These are phyloP conservation scores for Polymixis lichenea DNA, from an alignment of 2,888 invertebrate species.

Conservation along the genomic window DNA sequence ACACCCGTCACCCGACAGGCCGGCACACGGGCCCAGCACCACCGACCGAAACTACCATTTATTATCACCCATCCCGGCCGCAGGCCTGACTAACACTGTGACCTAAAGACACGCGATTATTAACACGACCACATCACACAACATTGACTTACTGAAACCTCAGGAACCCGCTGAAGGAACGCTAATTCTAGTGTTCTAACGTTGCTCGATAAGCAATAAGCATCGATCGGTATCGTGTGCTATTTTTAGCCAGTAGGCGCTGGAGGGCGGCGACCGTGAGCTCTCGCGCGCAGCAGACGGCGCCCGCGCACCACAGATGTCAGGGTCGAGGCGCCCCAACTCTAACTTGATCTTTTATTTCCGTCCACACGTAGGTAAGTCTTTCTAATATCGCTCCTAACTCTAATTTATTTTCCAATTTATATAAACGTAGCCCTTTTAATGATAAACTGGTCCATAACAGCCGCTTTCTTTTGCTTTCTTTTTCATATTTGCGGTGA, in stretches of 20 bases:
- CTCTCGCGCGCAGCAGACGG: constrained; percentile 75
- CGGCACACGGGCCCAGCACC: constrained; percentile 69
- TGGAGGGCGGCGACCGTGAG: constrained; percentile 86
- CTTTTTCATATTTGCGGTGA: constrained; percentile 74
- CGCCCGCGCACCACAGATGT: constrained; percentile 80
- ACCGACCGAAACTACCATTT: constrained; percentile 67
- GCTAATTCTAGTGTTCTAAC: constrained; percentile 66
- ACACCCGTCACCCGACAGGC: constrained; percentile 68
- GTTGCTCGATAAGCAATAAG: constrained; percentile 71
- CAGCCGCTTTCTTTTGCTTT: constrained; percentile 73
- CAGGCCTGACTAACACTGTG: constrained; percentile 56
- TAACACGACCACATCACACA: constrained; percentile 27
- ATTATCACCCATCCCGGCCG: constrained; percentile 62
- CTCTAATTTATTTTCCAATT: constrained; percentile 18
- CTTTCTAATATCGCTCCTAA: constrained; percentile 20
- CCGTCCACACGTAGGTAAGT: constrained; percentile 39
- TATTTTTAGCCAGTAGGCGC: constrained; percentile 85
- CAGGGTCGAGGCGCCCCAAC: constrained; percentile 77
- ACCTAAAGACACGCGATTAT: constrained; percentile 50
- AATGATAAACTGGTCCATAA: constrained; percentile 64
- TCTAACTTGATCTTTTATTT: constrained; percentile 66
- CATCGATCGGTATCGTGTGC: constrained; percentile 77
- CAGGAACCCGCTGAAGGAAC: constrained; percentile 47
- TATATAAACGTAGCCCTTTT: constrained; percentile 48
- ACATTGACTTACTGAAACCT: constrained; percentile 31